Percentiles rank a stretch among this genome's conserved stretches.
Evolutionary conservation across 2,113 vertebrate species (phyloP).

Genomic region (Mobula birostris): DNA sequence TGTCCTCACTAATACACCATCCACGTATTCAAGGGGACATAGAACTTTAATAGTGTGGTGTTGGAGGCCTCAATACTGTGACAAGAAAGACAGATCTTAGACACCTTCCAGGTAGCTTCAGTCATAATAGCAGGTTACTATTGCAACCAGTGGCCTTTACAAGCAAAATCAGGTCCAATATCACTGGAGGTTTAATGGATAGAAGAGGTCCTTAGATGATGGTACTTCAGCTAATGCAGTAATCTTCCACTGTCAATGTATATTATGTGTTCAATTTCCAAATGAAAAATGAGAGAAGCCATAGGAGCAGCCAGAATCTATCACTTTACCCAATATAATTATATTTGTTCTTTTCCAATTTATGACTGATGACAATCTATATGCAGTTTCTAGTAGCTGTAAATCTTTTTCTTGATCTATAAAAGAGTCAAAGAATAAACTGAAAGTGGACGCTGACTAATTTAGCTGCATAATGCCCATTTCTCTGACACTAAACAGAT

Average conservation of each 20-base stretch:
- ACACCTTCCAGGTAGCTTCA: no score
- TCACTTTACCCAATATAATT: background rate
- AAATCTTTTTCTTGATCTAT: background rate
- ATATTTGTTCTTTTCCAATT: background rate
- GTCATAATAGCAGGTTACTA: no score
- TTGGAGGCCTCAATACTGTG: no score
- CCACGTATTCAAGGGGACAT: no score
- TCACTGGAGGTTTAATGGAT: background rate
- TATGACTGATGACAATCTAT: background rate
- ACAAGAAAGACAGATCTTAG: no score
- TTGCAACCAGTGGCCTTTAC: no score
- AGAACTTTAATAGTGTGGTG: no score
- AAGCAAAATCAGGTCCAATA: no score
- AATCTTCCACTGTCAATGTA: background rate
- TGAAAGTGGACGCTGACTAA: background rate
- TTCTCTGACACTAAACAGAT: background rate
- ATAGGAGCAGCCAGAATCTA: background rate
- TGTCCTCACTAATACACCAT: no score
- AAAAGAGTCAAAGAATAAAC: background rate
- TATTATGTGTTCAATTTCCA: background rate
- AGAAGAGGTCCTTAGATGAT: background rate
- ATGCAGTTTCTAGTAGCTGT: background rate
- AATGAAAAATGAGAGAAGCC: background rate
- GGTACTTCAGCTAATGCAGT: background rate
- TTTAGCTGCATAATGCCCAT: background rate